Evolutionary conservation across 2,797 vertebrate genomes (phyloP).

Genomic region (Nyctibius grandis): DNA sequence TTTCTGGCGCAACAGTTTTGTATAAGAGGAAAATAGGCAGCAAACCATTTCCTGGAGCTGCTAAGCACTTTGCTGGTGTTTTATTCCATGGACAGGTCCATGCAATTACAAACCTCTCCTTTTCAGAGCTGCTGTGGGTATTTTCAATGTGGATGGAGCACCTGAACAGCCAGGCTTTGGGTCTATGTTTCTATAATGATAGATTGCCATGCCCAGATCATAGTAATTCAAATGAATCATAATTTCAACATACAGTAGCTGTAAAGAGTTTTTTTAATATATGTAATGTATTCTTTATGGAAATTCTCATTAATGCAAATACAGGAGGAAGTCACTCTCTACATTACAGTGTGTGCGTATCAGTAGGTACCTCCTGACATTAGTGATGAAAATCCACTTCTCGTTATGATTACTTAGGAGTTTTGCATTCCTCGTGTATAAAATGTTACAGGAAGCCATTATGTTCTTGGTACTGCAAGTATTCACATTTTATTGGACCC

Average conservation of each 20-base stretch:
- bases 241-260: slow-evolving; percentile 21
- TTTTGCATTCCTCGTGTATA: slow-evolving; percentile 52
- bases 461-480: slow-evolving; percentile 36
- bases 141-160: neutral
- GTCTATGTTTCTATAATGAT: neutral
- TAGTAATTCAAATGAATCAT: slow-evolving; percentile 13
- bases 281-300: slow-evolving; percentile 49
- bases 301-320: slow-evolving; percentile 64
- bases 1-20: no score
- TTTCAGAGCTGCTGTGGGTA: neutral
- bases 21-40: neutral
- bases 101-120: neutral
- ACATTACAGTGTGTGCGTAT: neutral
- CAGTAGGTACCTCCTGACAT: slow-evolving; percentile 40
- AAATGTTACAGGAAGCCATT: slow-evolving; percentile 62
- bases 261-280: slow-evolving; percentile 27
- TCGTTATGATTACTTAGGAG: slow-evolving; percentile 54
- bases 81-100: neutral
- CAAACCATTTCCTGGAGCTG: neutral
- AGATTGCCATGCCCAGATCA: neutral
- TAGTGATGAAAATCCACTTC: slow-evolving; percentile 55
- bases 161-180: neutral
- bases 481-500: slow-evolving; percentile 62
- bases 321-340: slow-evolving; percentile 22
- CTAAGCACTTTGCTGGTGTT: neutral